phyloP scores from a whole-genome alignment of 2,888 invertebrate genomes.

The Mimumesa dahlbomi region DNA sequence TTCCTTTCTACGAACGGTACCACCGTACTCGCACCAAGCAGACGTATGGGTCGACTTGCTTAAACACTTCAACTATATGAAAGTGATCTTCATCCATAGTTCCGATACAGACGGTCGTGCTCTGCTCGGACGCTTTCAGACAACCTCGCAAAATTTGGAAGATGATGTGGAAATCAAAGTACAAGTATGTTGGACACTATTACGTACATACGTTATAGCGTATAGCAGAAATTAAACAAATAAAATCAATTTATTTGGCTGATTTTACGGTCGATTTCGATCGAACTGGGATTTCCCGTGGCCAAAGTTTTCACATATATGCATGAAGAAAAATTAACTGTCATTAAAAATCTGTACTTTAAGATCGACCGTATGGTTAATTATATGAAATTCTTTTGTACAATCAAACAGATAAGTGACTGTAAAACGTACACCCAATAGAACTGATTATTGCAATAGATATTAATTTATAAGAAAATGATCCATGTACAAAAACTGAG shows the following conservation, averaged over 20 bases:
- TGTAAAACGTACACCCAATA: no score
- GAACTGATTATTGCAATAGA: no score
- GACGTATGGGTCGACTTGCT: constrained; percentile 98
- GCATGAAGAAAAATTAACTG: not conserved
- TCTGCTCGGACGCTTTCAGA: constrained; percentile 95
- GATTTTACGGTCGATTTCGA: no score
- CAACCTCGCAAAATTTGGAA: constrained; percentile 94
- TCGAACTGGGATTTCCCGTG: not conserved
- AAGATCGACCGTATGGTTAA: not conserved
- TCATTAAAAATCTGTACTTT: not conserved
- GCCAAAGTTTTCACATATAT: no score
- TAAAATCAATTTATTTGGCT: no score
- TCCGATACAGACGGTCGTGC: constrained; percentile 98
- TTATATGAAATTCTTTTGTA: no score
- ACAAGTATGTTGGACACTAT: constrained; percentile 80
- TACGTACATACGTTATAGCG: no score
- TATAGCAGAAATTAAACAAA: no score
- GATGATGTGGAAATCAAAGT: constrained; percentile 97
- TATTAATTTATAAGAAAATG: no score
- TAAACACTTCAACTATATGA: constrained; percentile 94
- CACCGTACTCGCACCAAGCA: constrained; percentile 99
- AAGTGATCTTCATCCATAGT: constrained; percentile 96
- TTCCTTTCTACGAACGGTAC: constrained; percentile 97
- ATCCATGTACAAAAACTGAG: no score
- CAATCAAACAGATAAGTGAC: no score